Evolutionary conservation across 2,797 vertebrate genomes (phyloP), one percentile per base, ranked within the genome.

Genomic region (Podarcis siculus): DNA sequence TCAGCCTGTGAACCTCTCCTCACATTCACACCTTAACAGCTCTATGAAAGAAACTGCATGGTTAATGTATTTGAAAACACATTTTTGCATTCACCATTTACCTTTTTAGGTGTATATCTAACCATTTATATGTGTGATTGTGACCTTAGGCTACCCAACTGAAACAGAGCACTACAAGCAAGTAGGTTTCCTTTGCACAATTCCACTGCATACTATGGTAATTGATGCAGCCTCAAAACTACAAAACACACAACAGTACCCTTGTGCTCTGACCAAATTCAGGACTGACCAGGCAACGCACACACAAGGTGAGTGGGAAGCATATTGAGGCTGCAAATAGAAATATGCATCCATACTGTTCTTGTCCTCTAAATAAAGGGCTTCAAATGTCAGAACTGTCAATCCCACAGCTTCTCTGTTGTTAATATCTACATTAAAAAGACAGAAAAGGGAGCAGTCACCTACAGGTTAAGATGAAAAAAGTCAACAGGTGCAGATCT

Each of bases 401-500:
- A 89, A 76, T 15, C 42, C 90, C 73, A 5, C 37, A 78, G 4
- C 25, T 89, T 89, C 30, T 2, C 5, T 2, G 39, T 25, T 82
- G 78, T 71, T 90, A 79, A 37, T 73, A 0, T 32, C 79, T 61
- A 45, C 30, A 83, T 45, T 72, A 9, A 78, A 88, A 83, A 82
- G 73, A 67, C 30, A 79, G 30, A 6, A 73, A 79, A 35, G 64
- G 82, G 79, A 89, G 2, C 8, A 84, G 83, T 77, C 61, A 12
- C 10, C 37, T 85, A 87, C 75, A 93, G 86, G 37, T 67, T 89
- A 8, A 69, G n/a, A n/a, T 8, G 37, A 35, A 55, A n/a, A 23
- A 42, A 55, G 9, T 32, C 25, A 79, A 49, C 45, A 89, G 19
- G 66, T 72, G 25, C 39, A 91, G 55, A 82, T n/a, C 45, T 82